A percentile compares a stretch with the other conserved stretches of the same genome.
These are phyloP conservation scores for Xenopus tropicalis DNA, from an alignment of 2,113 vertebrate species.

Conservation along the genomic window DNA sequence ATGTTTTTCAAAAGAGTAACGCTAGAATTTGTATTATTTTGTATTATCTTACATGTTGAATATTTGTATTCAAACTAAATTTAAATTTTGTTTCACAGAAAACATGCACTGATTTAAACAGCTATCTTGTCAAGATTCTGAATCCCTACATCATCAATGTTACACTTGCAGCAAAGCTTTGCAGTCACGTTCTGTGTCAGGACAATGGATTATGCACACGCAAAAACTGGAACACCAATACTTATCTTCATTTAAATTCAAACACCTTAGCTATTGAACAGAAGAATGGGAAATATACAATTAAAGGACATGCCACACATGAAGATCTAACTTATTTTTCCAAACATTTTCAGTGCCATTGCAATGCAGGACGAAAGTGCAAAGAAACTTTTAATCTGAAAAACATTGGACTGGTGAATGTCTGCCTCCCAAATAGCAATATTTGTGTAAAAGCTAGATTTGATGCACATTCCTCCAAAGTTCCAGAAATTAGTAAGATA, in stretches of 20 bases:
- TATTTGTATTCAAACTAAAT: too few species aligned
- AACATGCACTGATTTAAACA: constrained; percentile 64
- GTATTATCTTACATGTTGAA: too few species aligned
- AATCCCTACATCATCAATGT: constrained; percentile 82
- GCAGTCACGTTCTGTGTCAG: constrained; percentile 73
- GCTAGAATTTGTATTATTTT: too few species aligned
- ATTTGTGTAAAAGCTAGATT: constrained; percentile 54
- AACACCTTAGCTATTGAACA: constrained; percentile 59
- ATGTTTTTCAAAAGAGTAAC: too few species aligned
- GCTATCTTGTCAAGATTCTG: constrained; percentile 63
- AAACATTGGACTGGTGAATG: constrained; percentile 38
- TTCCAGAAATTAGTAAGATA: too few species aligned
- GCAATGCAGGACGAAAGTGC: constrained; percentile 67
- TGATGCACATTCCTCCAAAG: too few species aligned
- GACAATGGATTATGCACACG: constrained; percentile 72
- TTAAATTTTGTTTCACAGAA: constrained; percentile 52
- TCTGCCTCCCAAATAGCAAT: constrained; percentile 51
- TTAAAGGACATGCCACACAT: constrained; percentile 59
- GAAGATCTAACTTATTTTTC: constrained; percentile 62
- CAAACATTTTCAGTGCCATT: constrained; percentile 68
- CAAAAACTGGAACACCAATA: constrained; percentile 64
- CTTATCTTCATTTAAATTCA: constrained; percentile 80
- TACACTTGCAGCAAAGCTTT: constrained; percentile 79
- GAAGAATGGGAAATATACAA: constrained; percentile 55
- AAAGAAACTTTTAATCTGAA: constrained; percentile 42